These are phyloP conservation scores for Riparia riparia DNA, from an alignment of 2,113 vertebrate species.

Conservation along the genomic window DNA sequence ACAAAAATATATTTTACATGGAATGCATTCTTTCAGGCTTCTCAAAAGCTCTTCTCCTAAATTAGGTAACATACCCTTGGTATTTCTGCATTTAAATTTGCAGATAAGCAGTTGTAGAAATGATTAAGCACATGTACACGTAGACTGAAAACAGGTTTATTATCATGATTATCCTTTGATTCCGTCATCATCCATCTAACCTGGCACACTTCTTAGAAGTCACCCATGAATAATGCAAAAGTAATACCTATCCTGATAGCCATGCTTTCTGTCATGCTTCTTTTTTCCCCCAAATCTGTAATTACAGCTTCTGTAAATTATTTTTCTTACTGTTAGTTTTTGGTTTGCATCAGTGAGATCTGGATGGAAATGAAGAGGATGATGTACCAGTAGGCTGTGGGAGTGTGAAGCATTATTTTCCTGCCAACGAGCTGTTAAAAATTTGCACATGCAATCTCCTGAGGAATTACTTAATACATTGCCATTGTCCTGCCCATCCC, in stretches of 20 bases:
- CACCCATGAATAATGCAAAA: neutral
- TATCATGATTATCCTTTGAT: neutral
- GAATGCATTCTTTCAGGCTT: neutral
- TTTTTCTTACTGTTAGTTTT: neutral
- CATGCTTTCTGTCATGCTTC: neutral
- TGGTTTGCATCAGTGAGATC: neutral
- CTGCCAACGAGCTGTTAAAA: neutral
- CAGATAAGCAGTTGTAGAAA: neutral
- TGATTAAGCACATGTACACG: neutral
- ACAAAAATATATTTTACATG: neutral
- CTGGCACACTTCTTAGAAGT: neutral
- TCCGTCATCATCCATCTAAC: neutral
- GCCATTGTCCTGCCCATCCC: neutral
- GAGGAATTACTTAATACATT: neutral
- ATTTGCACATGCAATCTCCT: neutral
- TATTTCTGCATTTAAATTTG: neutral
- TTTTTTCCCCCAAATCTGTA: neutral
- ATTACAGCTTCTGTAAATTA: neutral
- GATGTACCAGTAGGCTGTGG: neutral
- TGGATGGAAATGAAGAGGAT: neutral
- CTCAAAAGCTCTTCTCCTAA: neutral
- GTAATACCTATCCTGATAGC: neutral
- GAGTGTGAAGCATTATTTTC: conserved; percentile 34
- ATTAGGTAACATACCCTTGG: neutral
- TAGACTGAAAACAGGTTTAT: neutral